Conservation (phyloP, 2,113 vertebrate species). For the chimpanzee (Pan troglodytes) region NHGRI_mPanTro3-v2.1_pri NC_072398.2:113352001-113352500, state of each 20-base stretch:
- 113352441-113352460: rapidly evolving
- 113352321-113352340: constrained; percentile 84
- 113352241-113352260: constrained; percentile 91
- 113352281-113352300: constrained; percentile 85
- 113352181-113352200: neutral
- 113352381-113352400: constrained; percentile 88
- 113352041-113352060: neutral
- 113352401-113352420: constrained; percentile 86
- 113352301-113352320: constrained; percentile 91
- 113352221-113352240: constrained; percentile 87
- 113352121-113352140: rapidly evolving
- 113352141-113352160: neutral
- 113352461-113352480: rapidly evolving
- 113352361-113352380: constrained; percentile 88
- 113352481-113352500: neutral
- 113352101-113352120: rapidly evolving
- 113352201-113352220: constrained; percentile 84
- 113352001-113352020: neutral
- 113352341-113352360: constrained; percentile 90
- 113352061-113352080: neutral
- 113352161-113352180: rapidly evolving
- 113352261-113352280: constrained; percentile 88
- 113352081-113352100: rapidly evolving
- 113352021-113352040: neutral
- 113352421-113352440: rapidly evolving